Evolutionary conservation across 2,113 vertebrate genomes (phyloP), one percentile per base, ranked within the genome.

Genomic region (Varanus salvator): DNA sequence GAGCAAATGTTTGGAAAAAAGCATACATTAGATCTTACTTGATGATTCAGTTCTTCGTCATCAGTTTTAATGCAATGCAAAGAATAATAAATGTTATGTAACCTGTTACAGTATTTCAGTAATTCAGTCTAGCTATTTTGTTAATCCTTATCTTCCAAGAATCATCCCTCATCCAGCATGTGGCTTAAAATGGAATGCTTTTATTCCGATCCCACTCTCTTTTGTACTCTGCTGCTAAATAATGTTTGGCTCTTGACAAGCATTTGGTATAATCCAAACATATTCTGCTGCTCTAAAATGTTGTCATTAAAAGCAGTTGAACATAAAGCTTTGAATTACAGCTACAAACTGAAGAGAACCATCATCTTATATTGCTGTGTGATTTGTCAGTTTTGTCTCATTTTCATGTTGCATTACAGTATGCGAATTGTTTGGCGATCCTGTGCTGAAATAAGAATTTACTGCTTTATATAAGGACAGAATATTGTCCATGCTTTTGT

Each of bases 221-320:
- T 38, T 74, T 92, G 86, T 88, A 2, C 60, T 27, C 93, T 93
- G 29, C 75, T 80, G 86, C 90, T 92, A 93, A 93, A 89, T 89
- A 91, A 89, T 94, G 90, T 95, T 95, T 94, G 91, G 93, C 85
- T 83, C 78, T 93, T 66, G 71, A 89, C 74, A 90, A 93, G 77
- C 68, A 23, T 93, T 95, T 92, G 94, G 84, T 84, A 3, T 89
- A 74, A 90, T 95, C 50, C 8, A 85, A 87, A 91, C 93, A 93
- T 94, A 94, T 93, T 90, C 87, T 80, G 52, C 77, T 87, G 25
- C 92, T 95, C 88, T 89, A 95, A 82, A 94, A 94, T 89, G 25
- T 95, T 89, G 95, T 94, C 90, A 78, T 74, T 94, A 94, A 94
- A 90, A 94, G 84, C 57, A 85, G 82, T 94, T 94, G 93, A 96